Base-by-base conservation (phyloP, 2,888 invertebrate species). In the Lasioglossum zephyrum region DNA sequence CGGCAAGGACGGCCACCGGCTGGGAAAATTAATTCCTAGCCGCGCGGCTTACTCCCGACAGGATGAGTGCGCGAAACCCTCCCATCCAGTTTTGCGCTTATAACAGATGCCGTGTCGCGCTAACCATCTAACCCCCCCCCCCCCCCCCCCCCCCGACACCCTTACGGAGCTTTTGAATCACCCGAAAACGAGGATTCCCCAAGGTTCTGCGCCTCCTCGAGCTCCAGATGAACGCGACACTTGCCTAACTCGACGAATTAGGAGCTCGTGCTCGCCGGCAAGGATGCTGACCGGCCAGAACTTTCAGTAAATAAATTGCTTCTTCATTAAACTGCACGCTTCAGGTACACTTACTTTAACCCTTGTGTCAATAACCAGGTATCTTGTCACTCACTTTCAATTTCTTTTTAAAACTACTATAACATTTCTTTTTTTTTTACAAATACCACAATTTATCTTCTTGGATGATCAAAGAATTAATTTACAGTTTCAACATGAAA, bases 11-110 rank as follows among this genome's bases (percentile, higher is more conserved):
- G 83, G 73, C 77, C 69, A 81, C 73, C 83, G 79, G 49, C 79
- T 75, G 81, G 73, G 90, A 80, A 82, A 90, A 90, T 90, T 90
- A 89, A 90, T 90, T 90, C 81, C 72, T 76, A 63, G 86, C 74
- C 81, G 86, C 76, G 76, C 73, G 81, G 82, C 82, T 82, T 73
- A 88, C 69, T 39, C 76, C 73, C 81, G 77, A 77, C 79, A 49
- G 66, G 69, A 76, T 69, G 79, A 73, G 75, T 66, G 66, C 69
- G 77, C 81, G 66, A 81, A 72, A 76, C 72, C 74, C 63, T 49
- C 66, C 79, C 57, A 41, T 11, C 79, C 31, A 77, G 82, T 82
- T 82, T 85, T 83, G 70, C 80, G 72, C 74, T 77, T 74, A 44
- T 70, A 75, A 84, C 77, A 66, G 77, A 78, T 77, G 77, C 74